These are phyloP conservation scores for Pseudomugil tenellus DNA, from an alignment of 2,797 vertebrate species.

Conservation along the genomic window DNA sequence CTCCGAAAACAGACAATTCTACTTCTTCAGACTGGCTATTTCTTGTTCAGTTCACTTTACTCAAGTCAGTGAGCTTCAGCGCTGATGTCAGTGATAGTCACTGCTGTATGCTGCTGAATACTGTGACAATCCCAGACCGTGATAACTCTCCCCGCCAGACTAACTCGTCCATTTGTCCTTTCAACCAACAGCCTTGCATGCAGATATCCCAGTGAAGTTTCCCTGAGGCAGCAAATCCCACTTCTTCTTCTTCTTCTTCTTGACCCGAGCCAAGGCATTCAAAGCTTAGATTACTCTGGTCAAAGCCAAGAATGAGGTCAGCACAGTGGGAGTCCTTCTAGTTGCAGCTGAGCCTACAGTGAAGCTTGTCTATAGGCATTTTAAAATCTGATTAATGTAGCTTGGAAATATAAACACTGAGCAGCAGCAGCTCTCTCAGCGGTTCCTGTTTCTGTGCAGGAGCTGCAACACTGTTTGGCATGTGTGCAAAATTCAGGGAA, in stretches of 20 bases:
- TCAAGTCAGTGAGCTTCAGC: constrained; percentile 12
- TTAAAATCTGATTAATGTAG: constrained; percentile 64
- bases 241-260: constrained; percentile 52
- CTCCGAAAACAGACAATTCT: constrained; percentile 13
- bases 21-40: constrained; percentile 8
- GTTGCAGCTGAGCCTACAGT: constrained; percentile 58
- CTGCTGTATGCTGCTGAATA: constrained; percentile 42
- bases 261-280: constrained; percentile 54
- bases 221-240: constrained; percentile 57
- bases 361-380: constrained; percentile 54
- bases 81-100: constrained; percentile 58
- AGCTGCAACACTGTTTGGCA: constrained; percentile 42
- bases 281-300: constrained; percentile 73
- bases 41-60: too few relatives aligned
- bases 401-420: constrained; percentile 66
- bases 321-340: constrained; percentile 67
- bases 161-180: constrained; percentile 46
- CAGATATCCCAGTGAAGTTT: constrained; percentile 48
- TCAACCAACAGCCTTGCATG: constrained; percentile 43
- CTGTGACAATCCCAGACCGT: constrained; percentile 42
- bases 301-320: constrained; percentile 77
- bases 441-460: constrained; percentile 32
- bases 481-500: constrained; percentile 45
- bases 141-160: constrained; percentile 26
- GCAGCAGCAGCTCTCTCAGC: constrained; percentile 42